Percentiles rank a stretch among this genome's conserved stretches.
Evolutionary conservation across 1,140 invertebrate genomes (phyloP).

Genomic region (Aphelenchoides fujianensis): DNA sequence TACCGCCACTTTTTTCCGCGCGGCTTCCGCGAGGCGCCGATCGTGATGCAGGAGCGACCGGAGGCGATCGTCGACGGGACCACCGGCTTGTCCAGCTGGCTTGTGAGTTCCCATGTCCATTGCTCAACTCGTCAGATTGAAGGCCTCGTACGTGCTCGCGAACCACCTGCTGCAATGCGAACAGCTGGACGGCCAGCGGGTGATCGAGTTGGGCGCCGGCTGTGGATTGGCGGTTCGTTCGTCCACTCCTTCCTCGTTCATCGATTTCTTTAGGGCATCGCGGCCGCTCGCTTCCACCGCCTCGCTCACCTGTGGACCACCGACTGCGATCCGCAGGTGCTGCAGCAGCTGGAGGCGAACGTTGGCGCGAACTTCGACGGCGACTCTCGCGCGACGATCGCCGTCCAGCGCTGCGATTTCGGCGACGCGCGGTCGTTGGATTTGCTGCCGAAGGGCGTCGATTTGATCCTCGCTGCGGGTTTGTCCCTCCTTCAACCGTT

Average conservation of each 20-base stretch:
- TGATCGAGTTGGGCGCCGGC: slow-evolving; percentile 37
- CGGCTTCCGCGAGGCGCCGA: neutral
- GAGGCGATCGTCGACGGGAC: slow-evolving; percentile 28
- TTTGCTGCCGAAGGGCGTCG: neutral
- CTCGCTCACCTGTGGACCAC: slow-evolving; percentile 13
- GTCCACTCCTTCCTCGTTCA: too few relatives aligned
- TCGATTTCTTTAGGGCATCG: slow-evolving; percentile 37
- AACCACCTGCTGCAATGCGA: slow-evolving; percentile 3
- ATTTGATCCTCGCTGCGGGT: slow-evolving; percentile 34
- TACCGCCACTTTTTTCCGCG: slow-evolving; percentile 18
- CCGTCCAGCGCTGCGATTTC: slow-evolving; percentile 28
- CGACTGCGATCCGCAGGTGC: slow-evolving; percentile 30
- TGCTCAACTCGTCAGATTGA: neutral
- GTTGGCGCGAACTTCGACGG: slow-evolving; percentile 28
- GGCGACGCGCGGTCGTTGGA: neutral
- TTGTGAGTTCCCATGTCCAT: slow-evolving; percentile 17
- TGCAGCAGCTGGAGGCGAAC: slow-evolving; percentile 28
- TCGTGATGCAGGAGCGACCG: slow-evolving; percentile 14
- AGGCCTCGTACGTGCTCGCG: slow-evolving; percentile 12
- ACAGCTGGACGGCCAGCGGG: neutral
- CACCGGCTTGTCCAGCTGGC: slow-evolving; percentile 25
- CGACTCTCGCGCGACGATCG: neutral
- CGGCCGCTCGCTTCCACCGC: neutral
- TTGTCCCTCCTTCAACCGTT: slow-evolving; percentile 11
- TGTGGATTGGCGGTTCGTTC: slow-evolving; percentile 38